Evolutionary conservation across 2,113 vertebrate genomes (phyloP).

Genomic region (Atractosteus spatula): DNA sequence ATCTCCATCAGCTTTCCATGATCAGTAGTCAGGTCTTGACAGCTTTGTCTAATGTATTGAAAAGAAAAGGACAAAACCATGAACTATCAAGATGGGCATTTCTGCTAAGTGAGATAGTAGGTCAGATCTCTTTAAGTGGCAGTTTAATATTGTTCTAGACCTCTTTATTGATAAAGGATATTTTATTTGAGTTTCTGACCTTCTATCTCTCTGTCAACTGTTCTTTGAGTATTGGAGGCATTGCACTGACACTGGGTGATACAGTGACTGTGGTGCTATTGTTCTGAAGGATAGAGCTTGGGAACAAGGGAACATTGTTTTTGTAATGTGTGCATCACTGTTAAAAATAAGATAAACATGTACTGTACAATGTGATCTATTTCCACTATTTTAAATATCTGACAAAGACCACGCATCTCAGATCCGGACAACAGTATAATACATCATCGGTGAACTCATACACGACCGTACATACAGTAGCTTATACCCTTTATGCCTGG

Average conservation of each 20-base stretch:
- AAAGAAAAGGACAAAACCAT: conserved; percentile 10
- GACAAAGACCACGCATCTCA: background rate
- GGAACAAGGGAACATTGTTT: too few relatives aligned
- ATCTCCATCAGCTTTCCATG: conserved; percentile 5
- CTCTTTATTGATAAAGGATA: background rate
- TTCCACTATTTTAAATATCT: background rate
- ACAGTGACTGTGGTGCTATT: too few relatives aligned
- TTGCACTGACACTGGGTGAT: too few relatives aligned
- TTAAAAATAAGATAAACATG: too few relatives aligned
- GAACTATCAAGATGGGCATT: conserved; percentile 6
- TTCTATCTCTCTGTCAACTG: too few relatives aligned
- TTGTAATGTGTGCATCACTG: background rate
- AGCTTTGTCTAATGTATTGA: conserved; percentile 11
- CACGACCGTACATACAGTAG: too few relatives aligned
- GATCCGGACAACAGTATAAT: background rate
- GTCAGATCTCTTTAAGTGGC: background rate
- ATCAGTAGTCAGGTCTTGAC: conserved; percentile 6
- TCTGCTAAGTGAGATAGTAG: background rate
- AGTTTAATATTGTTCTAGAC: background rate
- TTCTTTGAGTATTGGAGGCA: too few relatives aligned
- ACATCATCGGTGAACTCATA: too few relatives aligned
- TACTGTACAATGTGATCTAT: too few relatives aligned
- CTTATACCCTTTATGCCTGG: too few relatives aligned
- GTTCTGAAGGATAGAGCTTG: too few relatives aligned
- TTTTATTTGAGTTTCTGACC: background rate